Base-by-base conservation (phyloP, 2,113 vertebrate genomes). In the Aphelocoma coerulescens region DNA sequence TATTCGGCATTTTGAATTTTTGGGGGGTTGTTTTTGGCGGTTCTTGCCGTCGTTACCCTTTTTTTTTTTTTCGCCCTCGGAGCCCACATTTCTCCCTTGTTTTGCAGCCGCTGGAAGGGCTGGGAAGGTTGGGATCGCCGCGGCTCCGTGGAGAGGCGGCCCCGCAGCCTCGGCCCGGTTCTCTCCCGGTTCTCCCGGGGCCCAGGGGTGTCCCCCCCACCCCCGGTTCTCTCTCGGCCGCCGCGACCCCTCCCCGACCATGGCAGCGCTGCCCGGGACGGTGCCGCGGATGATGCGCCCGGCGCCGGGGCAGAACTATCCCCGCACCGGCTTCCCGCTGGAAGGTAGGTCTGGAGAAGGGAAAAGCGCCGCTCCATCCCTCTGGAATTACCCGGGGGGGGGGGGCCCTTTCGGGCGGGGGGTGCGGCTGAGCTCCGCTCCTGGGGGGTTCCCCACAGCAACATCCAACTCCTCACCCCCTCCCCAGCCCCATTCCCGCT, bases 261-360 rank as follows among this genome's bases (percentile, higher is more conserved):
- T 98, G 98, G 98, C 98, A 59, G 97, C 97, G 51, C 97, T 99
- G 91, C 98, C 99, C 92, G 99, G 99, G 98, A 98, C 99, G 9
- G 97, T 99, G 54, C 99, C 99, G 92, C 98, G 99, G 94, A 99
- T 99, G 99, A 98, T 99, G 99, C 98, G 99, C 85, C 99, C 99
- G 68, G 98, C 98, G 33, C 99, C 99, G 74, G 99, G 99, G 86
- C 99, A 99, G 98, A 99, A 99, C 97, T 99, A 99, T 76, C 99
- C 99, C 3, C 98, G 99, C 91, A 99, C 99, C 21, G 99, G 99
- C 79, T 99, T 99, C 79, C 99, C 99, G 2, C 80, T 99, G 97
- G 99, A 99, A 99, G 99, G 99, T 99, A 98, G 97, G 98, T 39
- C 57, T 9, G 58, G 35, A 24, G 59, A 24, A 5, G 52, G 19